phyloP scores from a whole-genome alignment of 1,140 invertebrate species.

The silkworm (Bombyx mori) region DNA sequence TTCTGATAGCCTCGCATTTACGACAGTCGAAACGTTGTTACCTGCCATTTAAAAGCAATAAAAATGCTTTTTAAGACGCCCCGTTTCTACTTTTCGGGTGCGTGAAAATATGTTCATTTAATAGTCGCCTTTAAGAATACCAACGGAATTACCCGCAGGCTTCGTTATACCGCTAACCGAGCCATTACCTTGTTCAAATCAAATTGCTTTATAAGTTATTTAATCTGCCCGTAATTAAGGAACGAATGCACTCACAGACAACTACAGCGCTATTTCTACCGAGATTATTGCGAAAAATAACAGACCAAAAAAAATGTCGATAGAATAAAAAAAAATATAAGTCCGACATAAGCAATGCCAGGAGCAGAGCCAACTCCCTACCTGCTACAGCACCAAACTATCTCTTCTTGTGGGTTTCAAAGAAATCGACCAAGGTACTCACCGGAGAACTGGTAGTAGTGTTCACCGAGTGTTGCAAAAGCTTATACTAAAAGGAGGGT shows the following conservation, averaged over 20 bases:
- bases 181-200: conserved; percentile 19
- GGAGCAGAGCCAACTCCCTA: too few species aligned
- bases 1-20: conserved; percentile 28
- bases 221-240: conserved; percentile 22
- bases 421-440: too few species aligned
- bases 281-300: too few species aligned
- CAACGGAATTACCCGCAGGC: conserved; percentile 26
- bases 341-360: too few species aligned
- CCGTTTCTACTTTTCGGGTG: conserved; percentile 33
- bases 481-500: too few species aligned
- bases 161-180: conserved; percentile 18
- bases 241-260: conserved; percentile 20
- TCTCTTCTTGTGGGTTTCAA: too few species aligned
- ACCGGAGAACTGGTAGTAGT: too few species aligned
- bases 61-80: conserved; percentile 45
- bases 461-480: too few species aligned
- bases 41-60: conserved; percentile 57
- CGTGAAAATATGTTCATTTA: conserved; percentile 53
- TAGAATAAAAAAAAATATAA: too few species aligned
- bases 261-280: too few species aligned
- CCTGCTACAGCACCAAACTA: too few species aligned
- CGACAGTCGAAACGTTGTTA: conserved; percentile 35
- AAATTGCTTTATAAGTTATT: conserved; percentile 39
- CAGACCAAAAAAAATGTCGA: too few species aligned
- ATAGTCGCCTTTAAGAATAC: conserved; percentile 28